Base-by-base conservation (phyloP, 2,113 vertebrate genomes). In the Meles meles region DNA sequence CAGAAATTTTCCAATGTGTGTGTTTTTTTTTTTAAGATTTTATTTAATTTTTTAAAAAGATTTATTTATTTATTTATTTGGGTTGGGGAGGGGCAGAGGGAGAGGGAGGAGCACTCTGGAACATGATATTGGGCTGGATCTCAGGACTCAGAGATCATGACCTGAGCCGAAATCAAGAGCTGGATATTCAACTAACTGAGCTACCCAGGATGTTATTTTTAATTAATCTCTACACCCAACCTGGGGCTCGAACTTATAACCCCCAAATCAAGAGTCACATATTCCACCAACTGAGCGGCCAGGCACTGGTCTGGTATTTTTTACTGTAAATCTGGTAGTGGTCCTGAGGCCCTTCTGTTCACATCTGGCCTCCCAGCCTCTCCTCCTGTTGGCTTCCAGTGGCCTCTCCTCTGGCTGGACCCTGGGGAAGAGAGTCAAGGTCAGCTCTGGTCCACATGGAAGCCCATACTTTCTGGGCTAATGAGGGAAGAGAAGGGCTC, bases 331-430 rank as follows among this genome's bases (percentile, higher is more conserved):
- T 18, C 21, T 23, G 27, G 2, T 20, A 49, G 65, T 34, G 65
- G 23, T 15, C 44, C 39, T 57, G 47, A 84, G 34, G 55, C 92
- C 37, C 34, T 27, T 84, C 39, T 8, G 17, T 69, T 69, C 67
- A 69, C 34, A 29, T 67, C 14, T 52, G 52, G 37, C 25, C 47
- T 59, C 42, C 14, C 31, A 72, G 95, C 9, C 17, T 69, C 21
- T 80, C 47, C 94, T 86, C 96, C 71, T 98, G 98, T 44, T 97
- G 98, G 79, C 98, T 72, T 97, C 59, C 98, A 97, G 39, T 98
- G 98, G 55, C 98, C 99, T 92, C 98, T 77, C 98, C 47, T 99
- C 99, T 9, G 98, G 98, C 34, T 98, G 98, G 31, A 96, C 98
- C 21, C 61, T 39, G 34, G 95, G 47, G 74, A 98, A 97, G 91